A percentile compares a stretch with the other conserved stretches of the same genome.
phyloP scores from a whole-genome alignment of 2,113 vertebrate genomes.

The Ancistrus triradiatus region DNA sequence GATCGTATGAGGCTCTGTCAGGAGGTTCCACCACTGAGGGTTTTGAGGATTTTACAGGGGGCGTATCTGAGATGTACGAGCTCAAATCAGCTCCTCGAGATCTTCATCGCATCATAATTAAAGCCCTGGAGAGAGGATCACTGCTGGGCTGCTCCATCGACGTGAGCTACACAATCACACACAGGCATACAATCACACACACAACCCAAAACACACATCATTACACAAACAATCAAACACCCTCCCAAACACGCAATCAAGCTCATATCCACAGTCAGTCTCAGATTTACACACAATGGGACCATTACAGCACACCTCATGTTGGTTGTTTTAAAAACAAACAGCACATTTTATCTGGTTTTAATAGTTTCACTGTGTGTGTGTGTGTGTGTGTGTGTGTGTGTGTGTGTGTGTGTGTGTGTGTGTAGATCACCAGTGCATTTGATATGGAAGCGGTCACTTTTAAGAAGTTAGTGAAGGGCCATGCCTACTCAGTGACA shows the following conservation, averaged over 20 bases:
- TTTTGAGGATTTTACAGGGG: conserved; percentile 77
- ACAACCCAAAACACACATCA: too few species aligned
- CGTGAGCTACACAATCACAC: conserved; percentile 58
- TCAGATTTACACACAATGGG: too few species aligned
- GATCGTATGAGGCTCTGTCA: conserved; percentile 72
- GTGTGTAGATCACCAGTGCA: conserved; percentile 70
- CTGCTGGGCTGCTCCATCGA: conserved; percentile 74
- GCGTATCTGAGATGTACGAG: conserved; percentile 66
- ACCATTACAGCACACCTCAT: too few species aligned
- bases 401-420: conserved; percentile 1
- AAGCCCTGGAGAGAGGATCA: conserved; percentile 65
- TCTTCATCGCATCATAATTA: conserved; percentile 67
- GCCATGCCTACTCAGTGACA: conserved; percentile 47
- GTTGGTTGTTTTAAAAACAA: too few species aligned
- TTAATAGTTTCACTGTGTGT: too few species aligned
- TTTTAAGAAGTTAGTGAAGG: conserved; percentile 79
- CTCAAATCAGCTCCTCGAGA: conserved; percentile 58
- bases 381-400: conserved; percentile 42
- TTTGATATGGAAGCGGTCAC: conserved; percentile 75
- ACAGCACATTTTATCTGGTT: too few species aligned
- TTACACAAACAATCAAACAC: too few species aligned
- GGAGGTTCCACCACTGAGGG: conserved; percentile 72
- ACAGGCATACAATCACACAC: conserved; percentile 54
- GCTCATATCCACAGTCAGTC: too few species aligned
- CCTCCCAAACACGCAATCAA: too few species aligned